Base-by-base conservation (phyloP, 2,888 invertebrate species). In the Drosophila nr. fundita region DNA sequence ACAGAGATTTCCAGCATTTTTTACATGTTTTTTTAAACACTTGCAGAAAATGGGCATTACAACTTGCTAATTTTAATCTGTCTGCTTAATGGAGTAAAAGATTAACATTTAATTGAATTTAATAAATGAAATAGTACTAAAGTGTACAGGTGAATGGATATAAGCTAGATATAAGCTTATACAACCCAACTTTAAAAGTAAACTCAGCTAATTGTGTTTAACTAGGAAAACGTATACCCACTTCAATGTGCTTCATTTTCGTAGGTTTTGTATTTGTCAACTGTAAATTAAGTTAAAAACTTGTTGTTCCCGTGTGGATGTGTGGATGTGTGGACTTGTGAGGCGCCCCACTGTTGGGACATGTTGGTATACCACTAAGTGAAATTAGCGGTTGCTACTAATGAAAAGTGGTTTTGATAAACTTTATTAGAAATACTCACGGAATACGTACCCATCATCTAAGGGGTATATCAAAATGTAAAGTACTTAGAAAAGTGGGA, bases 351-450 rank as follows among this genome's bases (percentile, higher is more conserved):
- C 68, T 70, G 74, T 69, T 75, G 86, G 76, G 78, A 90, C 87
- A 85, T 88, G 81, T 73, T 74, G 83, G 83, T 68, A 48, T 55
- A 67, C 86, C 86, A 81, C 89, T 88, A 90, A 86, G 90, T 86
- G 90, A 86, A 86, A 86, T 88, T 90, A 86, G 90, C 84, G 86
- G 86, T 90, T 90, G 78, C 76, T 90, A 75, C 87, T 89, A 89
- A 86, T 86, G 90, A 85, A 85, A 90, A 85, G 86, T 90, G 83
- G 76, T 87, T 86, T 73, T 38, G 3, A 29, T 52, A 73, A 69
- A 49, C 68, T 73, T 73, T 34, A 60, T 50, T 67, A 30, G 18
- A n/a, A 42, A 62, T 63, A 76, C 72, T 59, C 53, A 52, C 6
- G n/a, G 4, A 24, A 24, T 8, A 45, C 24, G 7, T 18, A 29